These are phyloP conservation scores for Geotrupes spiniger DNA, from an alignment of 2,888 invertebrate species.

Conservation along the genomic window DNA sequence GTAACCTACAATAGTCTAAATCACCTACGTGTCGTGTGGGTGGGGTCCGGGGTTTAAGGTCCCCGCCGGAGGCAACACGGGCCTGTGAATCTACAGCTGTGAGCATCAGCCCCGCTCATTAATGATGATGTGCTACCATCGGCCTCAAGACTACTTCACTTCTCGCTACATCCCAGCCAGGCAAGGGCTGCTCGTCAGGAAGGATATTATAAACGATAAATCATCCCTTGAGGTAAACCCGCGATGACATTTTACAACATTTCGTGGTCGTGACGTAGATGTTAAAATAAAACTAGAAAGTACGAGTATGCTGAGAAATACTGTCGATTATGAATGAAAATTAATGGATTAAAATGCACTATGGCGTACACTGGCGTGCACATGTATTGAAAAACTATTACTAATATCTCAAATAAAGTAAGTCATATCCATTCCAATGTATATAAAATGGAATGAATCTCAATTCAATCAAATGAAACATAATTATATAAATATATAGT, in stretches of 20 bases:
- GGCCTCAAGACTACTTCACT: conserved; percentile 73
- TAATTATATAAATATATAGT: no score
- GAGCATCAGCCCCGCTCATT: conserved; percentile 59
- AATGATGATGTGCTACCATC: conserved; percentile 70
- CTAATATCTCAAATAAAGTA: no score
- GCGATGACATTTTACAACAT: conserved; percentile 1
- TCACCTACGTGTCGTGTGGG: conserved; percentile 33
- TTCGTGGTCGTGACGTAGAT: no score
- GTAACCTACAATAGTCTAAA: conserved; percentile 19
- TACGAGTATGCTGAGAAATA: no score
- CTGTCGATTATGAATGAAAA: no score
- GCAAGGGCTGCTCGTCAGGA: conserved; percentile 36
- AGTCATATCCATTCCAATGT: no score
- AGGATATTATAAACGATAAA: conserved; percentile 26
- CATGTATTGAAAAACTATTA: no score
- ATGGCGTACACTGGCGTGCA: no score
- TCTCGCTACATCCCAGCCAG: conserved; percentile 54
- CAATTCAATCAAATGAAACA: no score
- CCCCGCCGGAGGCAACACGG: conserved; percentile 35
- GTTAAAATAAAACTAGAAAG: no score
- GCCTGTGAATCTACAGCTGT: conserved; percentile 42
- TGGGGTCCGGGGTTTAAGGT: conserved; percentile 27
- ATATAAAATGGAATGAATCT: no score
- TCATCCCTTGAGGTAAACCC: not conserved
- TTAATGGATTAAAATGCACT: no score